These are phyloP conservation scores for Strigops habroptila DNA, from an alignment of 2,113 vertebrate genomes.

Conservation along the genomic window DNA sequence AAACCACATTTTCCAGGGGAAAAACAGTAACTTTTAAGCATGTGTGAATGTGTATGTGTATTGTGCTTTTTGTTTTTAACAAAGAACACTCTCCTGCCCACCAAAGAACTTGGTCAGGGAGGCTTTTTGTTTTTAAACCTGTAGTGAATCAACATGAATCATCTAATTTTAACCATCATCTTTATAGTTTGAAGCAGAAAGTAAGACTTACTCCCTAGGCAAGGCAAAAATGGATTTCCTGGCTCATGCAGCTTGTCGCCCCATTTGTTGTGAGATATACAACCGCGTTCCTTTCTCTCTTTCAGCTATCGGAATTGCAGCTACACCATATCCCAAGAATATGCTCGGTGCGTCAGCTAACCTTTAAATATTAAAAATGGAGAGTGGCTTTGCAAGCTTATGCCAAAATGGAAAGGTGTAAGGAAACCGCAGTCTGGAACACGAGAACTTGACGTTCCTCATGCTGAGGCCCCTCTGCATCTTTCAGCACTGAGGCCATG, in stretches of 20 bases:
- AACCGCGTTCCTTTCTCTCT: background rate
- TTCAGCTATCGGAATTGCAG: background rate
- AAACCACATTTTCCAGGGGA: constrained; percentile 82
- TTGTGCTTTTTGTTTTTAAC: constrained; percentile 37
- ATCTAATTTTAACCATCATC: constrained; percentile 52
- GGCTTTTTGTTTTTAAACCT: constrained; percentile 50
- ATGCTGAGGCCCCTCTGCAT: constrained; percentile 44
- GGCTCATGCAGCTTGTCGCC: background rate
- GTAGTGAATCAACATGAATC: constrained; percentile 62
- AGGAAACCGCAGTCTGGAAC: constrained; percentile 58
- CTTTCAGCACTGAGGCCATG: constrained; percentile 45
- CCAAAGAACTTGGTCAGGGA: constrained; percentile 49
- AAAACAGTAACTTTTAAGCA: constrained; percentile 71
- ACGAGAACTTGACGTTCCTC: constrained; percentile 28
- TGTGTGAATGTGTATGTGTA: constrained; percentile 27
- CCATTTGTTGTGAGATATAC: constrained; percentile 16
- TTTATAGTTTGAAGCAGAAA: constrained; percentile 6
- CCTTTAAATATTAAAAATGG: constrained; percentile 58
- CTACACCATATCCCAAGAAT: constrained; percentile 26
- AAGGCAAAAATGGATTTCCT: constrained; percentile 36
- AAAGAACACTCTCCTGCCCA: constrained; percentile 44
- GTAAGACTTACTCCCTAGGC: background rate
- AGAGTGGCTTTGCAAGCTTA: constrained; percentile 43
- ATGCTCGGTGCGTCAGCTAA: constrained; percentile 36
- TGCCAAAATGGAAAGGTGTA: constrained; percentile 63